These are phyloP conservation scores for Ectropis crepuscularia DNA, from an alignment of 2,888 invertebrate species.

Conservation along the genomic window DNA sequence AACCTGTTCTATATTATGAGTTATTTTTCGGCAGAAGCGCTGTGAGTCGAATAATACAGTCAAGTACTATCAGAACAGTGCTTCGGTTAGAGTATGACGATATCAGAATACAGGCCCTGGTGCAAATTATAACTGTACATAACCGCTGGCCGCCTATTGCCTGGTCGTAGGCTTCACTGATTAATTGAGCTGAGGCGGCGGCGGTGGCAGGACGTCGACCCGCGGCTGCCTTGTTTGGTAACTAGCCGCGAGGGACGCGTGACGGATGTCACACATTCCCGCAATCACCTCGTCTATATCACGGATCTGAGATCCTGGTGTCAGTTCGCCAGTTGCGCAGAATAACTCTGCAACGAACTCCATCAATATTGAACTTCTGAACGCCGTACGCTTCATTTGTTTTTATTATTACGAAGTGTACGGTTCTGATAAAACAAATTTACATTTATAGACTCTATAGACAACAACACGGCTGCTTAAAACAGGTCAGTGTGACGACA, in stretches of 20 bases:
- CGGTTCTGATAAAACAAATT: too few relatives aligned
- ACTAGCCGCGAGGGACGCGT: constrained; percentile 54
- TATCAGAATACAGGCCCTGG: constrained; percentile 3
- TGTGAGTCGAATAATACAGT: too few relatives aligned
- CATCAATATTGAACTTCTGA: constrained; percentile 22
- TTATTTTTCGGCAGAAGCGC: too few relatives aligned
- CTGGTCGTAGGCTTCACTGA: constrained; percentile 49
- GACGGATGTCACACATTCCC: constrained; percentile 51
- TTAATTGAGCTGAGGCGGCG: constrained; percentile 59
- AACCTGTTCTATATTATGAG: too few relatives aligned
- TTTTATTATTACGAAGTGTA: too few relatives aligned
- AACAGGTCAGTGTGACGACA: too few relatives aligned
- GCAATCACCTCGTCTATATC: constrained; percentile 55
- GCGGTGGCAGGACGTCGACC: constrained; percentile 58
- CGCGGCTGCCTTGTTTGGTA: constrained; percentile 50
- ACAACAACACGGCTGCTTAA: too few relatives aligned
- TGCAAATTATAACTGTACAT: constrained; percentile 40
- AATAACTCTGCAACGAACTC: constrained; percentile 3
- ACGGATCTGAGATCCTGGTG: constrained; percentile 27
- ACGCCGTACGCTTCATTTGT: neutral
- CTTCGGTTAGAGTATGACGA: too few relatives aligned
- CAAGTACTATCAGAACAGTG: too few relatives aligned
- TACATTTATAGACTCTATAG: too few relatives aligned
- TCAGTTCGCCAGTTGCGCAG: neutral
- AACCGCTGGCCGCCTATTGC: constrained; percentile 50